Conservation (phyloP, 2,888 invertebrate genomes). For the Mellilla xanthometata region DNA sequence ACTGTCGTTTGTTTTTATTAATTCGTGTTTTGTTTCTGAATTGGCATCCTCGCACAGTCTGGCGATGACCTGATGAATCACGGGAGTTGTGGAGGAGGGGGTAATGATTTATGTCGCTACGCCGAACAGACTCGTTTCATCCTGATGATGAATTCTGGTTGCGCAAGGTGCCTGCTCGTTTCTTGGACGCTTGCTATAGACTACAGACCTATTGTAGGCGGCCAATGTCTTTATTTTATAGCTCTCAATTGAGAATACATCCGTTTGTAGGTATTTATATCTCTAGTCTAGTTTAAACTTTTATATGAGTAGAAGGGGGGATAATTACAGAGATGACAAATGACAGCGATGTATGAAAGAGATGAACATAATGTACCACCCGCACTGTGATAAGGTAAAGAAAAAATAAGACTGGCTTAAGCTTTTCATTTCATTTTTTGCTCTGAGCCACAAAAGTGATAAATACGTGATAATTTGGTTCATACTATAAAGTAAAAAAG, state of each 20-base stretch:
- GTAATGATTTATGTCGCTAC: slow-evolving; percentile 69
- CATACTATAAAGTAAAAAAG: background rate
- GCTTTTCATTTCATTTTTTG: no score
- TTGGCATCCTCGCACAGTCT: slow-evolving; percentile 35
- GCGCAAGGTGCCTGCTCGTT: slow-evolving; percentile 39
- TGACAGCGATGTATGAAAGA: no score
- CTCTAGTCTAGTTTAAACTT: no score
- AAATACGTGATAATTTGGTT: no score
- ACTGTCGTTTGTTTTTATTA: slow-evolving; percentile 35
- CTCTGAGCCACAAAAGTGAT: no score
- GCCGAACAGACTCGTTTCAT: slow-evolving; percentile 53
- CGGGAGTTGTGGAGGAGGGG: slow-evolving; percentile 18
- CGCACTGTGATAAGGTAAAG: no score
- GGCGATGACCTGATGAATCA: slow-evolving; percentile 55
- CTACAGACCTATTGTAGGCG: slow-evolving; percentile 26
- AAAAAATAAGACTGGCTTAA: no score
- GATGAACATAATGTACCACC: no score
- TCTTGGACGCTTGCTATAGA: slow-evolving; percentile 25
- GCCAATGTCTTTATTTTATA: slow-evolving; percentile 20
- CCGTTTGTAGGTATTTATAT: no score
- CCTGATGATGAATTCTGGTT: slow-evolving; percentile 63
- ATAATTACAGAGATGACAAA: no score
- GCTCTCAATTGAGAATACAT: no score
- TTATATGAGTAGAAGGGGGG: no score
- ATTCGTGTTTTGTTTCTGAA: slow-evolving; percentile 35